phyloP scores from a whole-genome alignment of 2,888 invertebrate genomes.

The Loripinus fragilis region DNA sequence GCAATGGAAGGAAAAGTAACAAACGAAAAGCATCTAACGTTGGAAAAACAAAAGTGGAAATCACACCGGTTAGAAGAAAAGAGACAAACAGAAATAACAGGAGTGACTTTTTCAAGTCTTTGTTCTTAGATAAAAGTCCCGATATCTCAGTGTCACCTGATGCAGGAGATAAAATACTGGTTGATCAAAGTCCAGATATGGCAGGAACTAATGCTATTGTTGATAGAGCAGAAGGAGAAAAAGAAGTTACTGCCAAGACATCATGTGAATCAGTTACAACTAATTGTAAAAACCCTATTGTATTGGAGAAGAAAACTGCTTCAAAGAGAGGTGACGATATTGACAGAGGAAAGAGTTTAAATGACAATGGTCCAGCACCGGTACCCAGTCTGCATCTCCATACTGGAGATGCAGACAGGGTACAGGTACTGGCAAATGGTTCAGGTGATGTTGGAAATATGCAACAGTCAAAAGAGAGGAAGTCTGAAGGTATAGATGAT shows the following conservation, averaged over 20 bases:
- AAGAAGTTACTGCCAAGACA: neutral
- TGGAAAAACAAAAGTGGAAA: constrained; percentile 5
- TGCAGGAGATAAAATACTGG: neutral
- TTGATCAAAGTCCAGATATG: neutral
- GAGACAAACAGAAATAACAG: constrained; percentile 19
- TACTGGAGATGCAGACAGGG: neutral
- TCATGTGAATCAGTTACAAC: neutral
- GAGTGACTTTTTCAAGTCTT: constrained; percentile 54
- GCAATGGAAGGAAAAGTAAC: neutral
- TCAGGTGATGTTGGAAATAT: neutral
- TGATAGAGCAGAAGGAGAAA: neutral
- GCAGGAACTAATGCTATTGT: neutral
- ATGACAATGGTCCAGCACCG: neutral
- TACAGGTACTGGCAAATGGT: neutral
- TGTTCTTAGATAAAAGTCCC: constrained; percentile 38
- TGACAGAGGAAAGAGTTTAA: neutral
- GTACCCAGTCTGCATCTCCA: neutral
- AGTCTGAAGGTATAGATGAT: neutral
- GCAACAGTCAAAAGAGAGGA: neutral
- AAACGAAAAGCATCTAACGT: neutral
- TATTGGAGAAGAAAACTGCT: neutral
- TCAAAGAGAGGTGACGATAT: too few species aligned
- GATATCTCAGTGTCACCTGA: constrained; percentile 14
- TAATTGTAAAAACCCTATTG: neutral
- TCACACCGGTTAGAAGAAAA: constrained; percentile 2